Percentiles rank a stretch among this genome's conserved stretches.
Conservation (phyloP, 2,888 invertebrate species). For the Lapara coniferarum region DNA sequence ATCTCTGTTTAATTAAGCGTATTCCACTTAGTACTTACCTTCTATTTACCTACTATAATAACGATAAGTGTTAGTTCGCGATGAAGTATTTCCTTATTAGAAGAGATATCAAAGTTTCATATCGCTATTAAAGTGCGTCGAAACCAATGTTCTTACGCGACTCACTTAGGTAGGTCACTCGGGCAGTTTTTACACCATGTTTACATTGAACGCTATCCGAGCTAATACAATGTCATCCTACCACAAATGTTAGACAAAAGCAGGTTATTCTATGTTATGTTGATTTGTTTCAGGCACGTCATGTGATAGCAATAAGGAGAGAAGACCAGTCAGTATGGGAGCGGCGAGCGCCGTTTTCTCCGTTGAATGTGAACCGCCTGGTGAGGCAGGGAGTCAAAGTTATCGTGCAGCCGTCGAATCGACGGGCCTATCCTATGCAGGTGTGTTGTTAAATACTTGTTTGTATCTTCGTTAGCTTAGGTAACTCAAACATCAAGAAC, state of each 20-base stretch:
- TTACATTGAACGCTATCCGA: too few species aligned
- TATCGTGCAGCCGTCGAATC: conserved; percentile 98
- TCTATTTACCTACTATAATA: background rate
- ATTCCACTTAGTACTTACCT: background rate
- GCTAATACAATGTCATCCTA: too few species aligned
- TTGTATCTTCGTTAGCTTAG: background rate
- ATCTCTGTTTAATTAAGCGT: background rate
- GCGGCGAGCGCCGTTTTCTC: conserved; percentile 96
- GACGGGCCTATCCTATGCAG: conserved; percentile 99
- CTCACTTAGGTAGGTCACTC: too few species aligned
- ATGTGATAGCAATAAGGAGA: conserved; percentile 92
- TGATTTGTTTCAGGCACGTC: conserved; percentile 76
- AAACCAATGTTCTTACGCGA: too few species aligned
- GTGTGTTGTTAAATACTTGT: conserved; percentile 56
- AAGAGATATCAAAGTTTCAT: background rate
- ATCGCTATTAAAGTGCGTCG: background rate
- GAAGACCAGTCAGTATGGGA: conserved; percentile 99
- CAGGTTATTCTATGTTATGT: background rate
- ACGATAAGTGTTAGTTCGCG: background rate
- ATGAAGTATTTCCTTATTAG: background rate
- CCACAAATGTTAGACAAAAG: too few species aligned
- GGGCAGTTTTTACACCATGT: too few species aligned
- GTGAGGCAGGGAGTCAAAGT: conserved; percentile 95
- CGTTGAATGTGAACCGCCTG: conserved; percentile 94
- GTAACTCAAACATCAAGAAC: background rate